Percentiles rank a stretch among this genome's conserved stretches.
phyloP scores from a whole-genome alignment of 92 coral and sea anemone genomes.

The Nematostella vectensis region DNA sequence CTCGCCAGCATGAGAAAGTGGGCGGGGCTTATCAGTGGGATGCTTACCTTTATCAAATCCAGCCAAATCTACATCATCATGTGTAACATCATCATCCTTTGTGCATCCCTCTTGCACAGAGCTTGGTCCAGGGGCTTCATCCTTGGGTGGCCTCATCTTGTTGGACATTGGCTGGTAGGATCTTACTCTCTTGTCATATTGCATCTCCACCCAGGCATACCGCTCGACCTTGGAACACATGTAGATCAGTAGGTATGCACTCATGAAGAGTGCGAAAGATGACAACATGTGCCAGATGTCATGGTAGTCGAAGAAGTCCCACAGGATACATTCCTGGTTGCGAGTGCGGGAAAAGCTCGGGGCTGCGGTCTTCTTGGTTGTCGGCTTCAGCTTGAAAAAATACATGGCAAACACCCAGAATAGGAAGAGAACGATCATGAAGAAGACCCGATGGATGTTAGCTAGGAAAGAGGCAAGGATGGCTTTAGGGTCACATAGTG shows the following conservation, averaged over 20 bases:
- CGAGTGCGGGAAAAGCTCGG: conserved; percentile 72
- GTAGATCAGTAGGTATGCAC: conserved; percentile 77
- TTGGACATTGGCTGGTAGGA: neutral
- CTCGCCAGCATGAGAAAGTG: neutral
- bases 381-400: conserved; percentile 76
- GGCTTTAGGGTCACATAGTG: conserved; percentile 11
- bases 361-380: conserved; percentile 53
- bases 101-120: neutral
- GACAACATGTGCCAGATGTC: conserved; percentile 98
- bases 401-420: conserved; percentile 95
- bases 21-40: neutral
- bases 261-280: conserved; percentile 80
- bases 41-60: neutral
- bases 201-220: conserved; percentile 46
- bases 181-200: conserved; percentile 33
- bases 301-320: conserved; percentile 98
- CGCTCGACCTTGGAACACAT: conserved; percentile 64
- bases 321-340: conserved; percentile 74
- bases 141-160: neutral
- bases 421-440: conserved; percentile 33
- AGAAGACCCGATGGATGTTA: conserved; percentile 61
- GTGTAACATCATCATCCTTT: neutral
- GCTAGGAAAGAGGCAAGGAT: conserved; percentile 7
- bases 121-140: neutral
- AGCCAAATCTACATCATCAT: neutral